phyloP scores from a whole-genome alignment of 2,797 vertebrate genomes.

The Brachyalestes nurse region DNA sequence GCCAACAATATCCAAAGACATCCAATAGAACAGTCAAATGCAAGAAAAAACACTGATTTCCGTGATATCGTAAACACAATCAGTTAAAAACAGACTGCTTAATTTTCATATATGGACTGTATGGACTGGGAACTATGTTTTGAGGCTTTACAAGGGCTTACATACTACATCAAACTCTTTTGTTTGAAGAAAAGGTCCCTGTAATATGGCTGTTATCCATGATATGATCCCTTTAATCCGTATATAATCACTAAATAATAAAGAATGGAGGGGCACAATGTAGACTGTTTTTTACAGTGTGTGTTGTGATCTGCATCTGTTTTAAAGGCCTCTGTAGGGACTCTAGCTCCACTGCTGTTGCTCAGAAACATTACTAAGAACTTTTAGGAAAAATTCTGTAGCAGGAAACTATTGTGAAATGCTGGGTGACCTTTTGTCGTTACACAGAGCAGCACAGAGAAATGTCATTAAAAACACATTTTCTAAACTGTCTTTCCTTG shows the following conservation, averaged over 20 bases:
- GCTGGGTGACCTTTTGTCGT: too few species aligned
- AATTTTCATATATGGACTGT: background rate
- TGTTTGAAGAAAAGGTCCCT: too few species aligned
- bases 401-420: too few species aligned
- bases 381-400: too few species aligned
- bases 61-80: background rate
- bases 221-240: background rate
- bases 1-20: too few species aligned
- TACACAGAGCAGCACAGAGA: too few species aligned
- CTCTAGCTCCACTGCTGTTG: too few species aligned
- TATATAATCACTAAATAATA: background rate
- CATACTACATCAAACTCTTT: too few species aligned
- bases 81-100: background rate
- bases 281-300: background rate
- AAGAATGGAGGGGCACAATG: background rate
- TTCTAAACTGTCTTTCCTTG: too few species aligned
- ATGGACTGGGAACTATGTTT: background rate
- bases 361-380: too few species aligned
- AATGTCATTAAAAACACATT: too few species aligned
- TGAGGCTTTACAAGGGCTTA: too few species aligned
- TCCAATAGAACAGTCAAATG: background rate
- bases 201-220: background rate
- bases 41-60: background rate
- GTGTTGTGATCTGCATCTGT: conserved; percentile 34
- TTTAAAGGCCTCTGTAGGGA: conserved; percentile 5